Percentiles rank a stretch among this genome's conserved stretches.
These are phyloP conservation scores for Drosophila nikananu DNA, from an alignment of 1,140 invertebrate species.

Conservation along the genomic window DNA sequence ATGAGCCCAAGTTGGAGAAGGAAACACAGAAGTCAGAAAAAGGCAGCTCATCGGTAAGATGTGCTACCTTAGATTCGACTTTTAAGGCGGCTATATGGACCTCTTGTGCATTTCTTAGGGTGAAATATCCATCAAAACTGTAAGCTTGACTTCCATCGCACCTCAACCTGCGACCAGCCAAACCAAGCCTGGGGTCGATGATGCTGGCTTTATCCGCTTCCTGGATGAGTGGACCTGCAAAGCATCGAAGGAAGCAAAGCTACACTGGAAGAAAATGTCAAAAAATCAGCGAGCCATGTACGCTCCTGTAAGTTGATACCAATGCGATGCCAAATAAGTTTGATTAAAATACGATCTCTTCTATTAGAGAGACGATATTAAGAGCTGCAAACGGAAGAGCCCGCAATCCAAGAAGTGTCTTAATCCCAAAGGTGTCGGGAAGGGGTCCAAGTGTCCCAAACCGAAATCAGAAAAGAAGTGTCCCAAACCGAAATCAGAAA, in stretches of 20 bases:
- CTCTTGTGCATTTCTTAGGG: neutral
- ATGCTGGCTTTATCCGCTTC: neutral
- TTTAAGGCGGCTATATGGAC: neutral
- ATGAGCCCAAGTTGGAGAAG: neutral
- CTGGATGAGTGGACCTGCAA: neutral
- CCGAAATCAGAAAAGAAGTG: too few species aligned
- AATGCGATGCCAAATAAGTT: neutral
- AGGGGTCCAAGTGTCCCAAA: neutral
- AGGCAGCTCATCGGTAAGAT: neutral
- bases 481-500: too few species aligned
- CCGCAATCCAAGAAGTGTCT: neutral
- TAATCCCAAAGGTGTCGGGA: neutral
- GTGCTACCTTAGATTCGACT: neutral
- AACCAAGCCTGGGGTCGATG: neutral
- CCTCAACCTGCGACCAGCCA: too few species aligned
- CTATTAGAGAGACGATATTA: neutral
- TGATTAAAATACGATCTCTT: neutral
- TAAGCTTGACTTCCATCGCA: neutral
- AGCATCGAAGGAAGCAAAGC: accelerated
- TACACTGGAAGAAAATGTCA: neutral
- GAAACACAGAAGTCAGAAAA: neutral
- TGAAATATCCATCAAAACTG: neutral
- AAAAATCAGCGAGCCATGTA: neutral
- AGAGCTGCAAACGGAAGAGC: neutral
- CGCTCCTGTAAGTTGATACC: neutral